Evolutionary conservation across 2,113 vertebrate species (phyloP).

Genomic region (Fregata magnificens): DNA sequence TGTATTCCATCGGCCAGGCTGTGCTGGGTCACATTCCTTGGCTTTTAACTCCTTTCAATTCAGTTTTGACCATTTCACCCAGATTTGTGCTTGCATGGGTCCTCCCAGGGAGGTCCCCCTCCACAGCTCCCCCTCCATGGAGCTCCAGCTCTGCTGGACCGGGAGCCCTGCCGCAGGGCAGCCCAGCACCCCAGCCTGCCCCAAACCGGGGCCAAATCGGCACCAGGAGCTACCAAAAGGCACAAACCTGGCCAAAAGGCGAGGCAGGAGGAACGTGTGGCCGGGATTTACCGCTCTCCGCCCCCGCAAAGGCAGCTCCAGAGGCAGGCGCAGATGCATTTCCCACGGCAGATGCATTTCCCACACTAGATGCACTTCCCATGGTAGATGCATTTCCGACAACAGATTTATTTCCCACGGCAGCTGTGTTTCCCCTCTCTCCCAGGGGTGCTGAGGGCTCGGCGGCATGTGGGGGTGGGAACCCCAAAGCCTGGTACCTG

Average conservation of each 20-base stretch:
- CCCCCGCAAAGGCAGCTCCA: not conserved
- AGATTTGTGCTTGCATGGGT: not conserved
- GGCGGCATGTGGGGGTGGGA: fast-evolving
- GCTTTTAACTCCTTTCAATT: not conserved
- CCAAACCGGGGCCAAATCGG: fast-evolving
- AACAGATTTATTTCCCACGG: not conserved
- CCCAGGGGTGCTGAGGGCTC: not conserved
- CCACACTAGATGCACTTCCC: not conserved
- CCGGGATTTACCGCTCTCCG: not conserved
- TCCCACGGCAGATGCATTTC: constrained; percentile 32
- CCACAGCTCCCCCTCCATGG: too few species aligned
- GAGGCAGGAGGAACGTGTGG: not conserved
- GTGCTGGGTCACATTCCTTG: not conserved
- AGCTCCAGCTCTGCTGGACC: not conserved
- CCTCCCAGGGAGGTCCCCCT: not conserved
- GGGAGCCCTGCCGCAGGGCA: not conserved
- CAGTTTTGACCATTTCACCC: fast-evolving
- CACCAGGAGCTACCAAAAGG: not conserved
- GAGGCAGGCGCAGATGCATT: not conserved
- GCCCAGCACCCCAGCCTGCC: not conserved
- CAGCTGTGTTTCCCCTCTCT: not conserved
- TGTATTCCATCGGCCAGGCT: not conserved
- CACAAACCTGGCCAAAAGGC: not conserved
- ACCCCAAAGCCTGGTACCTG: not conserved
- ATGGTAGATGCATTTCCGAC: not conserved